Base-by-base conservation (phyloP, 2,888 invertebrate genomes). In the Lutraria lutraria region DNA sequence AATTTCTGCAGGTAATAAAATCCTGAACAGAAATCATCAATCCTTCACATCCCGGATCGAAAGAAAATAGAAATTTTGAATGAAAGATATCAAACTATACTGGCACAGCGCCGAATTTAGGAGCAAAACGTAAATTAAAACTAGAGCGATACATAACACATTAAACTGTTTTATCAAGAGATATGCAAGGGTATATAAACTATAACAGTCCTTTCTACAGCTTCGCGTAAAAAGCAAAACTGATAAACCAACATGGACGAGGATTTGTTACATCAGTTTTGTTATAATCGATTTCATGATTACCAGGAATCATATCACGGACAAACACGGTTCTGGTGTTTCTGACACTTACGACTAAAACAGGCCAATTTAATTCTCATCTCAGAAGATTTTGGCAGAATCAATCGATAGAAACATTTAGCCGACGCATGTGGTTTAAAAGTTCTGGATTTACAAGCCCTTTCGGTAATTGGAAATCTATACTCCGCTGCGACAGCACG, bases 341-440 rank as follows among this genome's bases (percentile, higher is more conserved):
- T 43, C 43, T 43, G 43, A 43, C 43, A 43, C 43, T 21, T 0
- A 52, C 81, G 25, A n/a, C n/a, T n/a, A 52, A 81, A 52, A 52
- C n/a, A n/a, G 52, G 53, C 43, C 4, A 76, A 76, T 31, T 76
- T 72, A 34, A 76, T 60, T 54, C n/a, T 21, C 21, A 16, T 19
- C 76, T 43, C 86, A 52, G 80, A 68, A 53, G 25, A 86, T 81
- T 68, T 21, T 6, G 43, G 53, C 25, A 31, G 15, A 31, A n/a
- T 15, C 60, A 56, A 52, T 60, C 72, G 31, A 85, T 60, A 25
- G 34, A 56, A 72, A 76, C 84, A 25, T 31, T n/a, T n/a, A 84
- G 52, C 34, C 16, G 43, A 34, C 43, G 43, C 80, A 43, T 29
- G 29, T 86, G n/a, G 81, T 83, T 34, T 63, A 83, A 56, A 56